Evolutionary conservation across 2,888 invertebrate genomes (phyloP).

Genomic region (Epistrophe eligans): DNA sequence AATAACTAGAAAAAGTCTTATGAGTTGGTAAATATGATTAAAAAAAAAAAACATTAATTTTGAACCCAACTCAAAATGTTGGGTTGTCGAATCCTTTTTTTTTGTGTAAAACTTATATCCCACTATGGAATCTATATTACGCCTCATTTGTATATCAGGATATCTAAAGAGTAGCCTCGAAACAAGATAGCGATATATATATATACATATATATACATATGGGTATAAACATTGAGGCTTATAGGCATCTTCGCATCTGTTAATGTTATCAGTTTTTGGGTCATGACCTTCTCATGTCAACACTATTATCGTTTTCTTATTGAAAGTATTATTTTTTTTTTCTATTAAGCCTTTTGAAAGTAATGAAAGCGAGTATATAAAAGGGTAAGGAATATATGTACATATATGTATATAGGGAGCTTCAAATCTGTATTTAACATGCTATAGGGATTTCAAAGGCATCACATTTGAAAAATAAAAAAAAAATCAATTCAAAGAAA

Average conservation of each 20-base stretch:
- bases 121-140: neutral
- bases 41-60: neutral
- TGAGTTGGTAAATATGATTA: neutral
- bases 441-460: neutral
- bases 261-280: constrained; percentile 18
- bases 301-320: constrained; percentile 16
- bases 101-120: neutral
- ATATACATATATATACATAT: neutral
- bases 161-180: neutral
- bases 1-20: neutral
- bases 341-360: neutral
- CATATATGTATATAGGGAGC: too few relatives aligned
- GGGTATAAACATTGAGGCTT: neutral
- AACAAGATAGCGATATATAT: neutral
- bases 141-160: constrained; percentile 2
- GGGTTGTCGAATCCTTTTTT: neutral
- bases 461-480: neutral
- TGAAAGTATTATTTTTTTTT: neutral
- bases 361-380: neutral
- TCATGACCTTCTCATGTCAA: constrained; percentile 21
- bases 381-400: neutral
- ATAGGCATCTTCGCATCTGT: neutral
- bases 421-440: constrained; percentile 11
- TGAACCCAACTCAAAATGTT: constrained; percentile 15
- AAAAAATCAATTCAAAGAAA: constrained; percentile 2